A percentile compares a stretch with the other conserved stretches of the same genome.
phyloP scores from a whole-genome alignment of 2,888 invertebrate species.

The Megastigmus dorsalis region DNA sequence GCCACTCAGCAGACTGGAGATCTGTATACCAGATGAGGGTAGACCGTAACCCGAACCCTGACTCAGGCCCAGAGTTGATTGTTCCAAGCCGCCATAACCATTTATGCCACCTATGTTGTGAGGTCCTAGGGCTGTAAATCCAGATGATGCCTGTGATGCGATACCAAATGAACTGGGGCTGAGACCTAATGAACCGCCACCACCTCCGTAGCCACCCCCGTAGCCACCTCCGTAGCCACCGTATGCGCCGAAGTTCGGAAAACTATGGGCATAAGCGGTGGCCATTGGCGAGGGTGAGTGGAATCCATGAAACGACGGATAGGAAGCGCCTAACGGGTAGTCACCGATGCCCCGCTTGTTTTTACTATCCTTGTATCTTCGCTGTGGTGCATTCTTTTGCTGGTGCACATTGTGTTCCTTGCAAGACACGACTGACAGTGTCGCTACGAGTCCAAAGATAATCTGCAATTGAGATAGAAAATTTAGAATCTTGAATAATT shows the following conservation, averaged over 20 bases:
- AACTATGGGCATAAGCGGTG: constrained; percentile 6
- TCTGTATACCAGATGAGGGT: constrained; percentile 15
- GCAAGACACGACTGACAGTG: constrained; percentile 59
- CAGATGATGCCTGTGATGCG: background rate
- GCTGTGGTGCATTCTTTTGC: constrained; percentile 55
- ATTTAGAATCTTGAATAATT: too few relatives aligned
- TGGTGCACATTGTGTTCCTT: constrained; percentile 58
- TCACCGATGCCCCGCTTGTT: constrained; percentile 69
- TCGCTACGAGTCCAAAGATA: constrained; percentile 61
- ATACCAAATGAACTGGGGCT: background rate
- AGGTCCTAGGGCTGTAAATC: constrained; percentile 2
- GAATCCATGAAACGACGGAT: constrained; percentile 23
- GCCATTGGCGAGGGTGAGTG: background rate
- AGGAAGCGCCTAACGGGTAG: constrained; percentile 54
- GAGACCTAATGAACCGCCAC: constrained; percentile 16
- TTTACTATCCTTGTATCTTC: constrained; percentile 60
- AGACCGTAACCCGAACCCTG: constrained; percentile 42
- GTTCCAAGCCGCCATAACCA: constrained; percentile 19
- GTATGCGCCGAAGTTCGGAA: constrained; percentile 46
- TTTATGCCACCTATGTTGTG: constrained; percentile 4
- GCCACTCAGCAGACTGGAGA: constrained; percentile 48
- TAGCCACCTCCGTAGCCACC: constrained; percentile 54
- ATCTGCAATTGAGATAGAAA: constrained; percentile 58
- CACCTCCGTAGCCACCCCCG: constrained; percentile 55
- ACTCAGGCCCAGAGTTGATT: constrained; percentile 47